Conservation (phyloP, 2,888 invertebrate species). For the Antheraea assamensis region DNA sequence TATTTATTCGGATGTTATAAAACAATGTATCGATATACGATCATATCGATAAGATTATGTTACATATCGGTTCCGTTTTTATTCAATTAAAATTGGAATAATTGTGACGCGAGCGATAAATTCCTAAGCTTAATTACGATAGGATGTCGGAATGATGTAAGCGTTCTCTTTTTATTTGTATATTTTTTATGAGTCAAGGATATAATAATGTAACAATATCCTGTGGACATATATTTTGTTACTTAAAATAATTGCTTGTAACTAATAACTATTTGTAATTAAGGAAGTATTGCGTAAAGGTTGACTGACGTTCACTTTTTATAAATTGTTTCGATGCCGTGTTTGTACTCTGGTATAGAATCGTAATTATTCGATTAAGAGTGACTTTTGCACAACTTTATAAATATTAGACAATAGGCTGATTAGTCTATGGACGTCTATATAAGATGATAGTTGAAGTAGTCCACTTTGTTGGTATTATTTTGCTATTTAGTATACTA, state of each 20-base stretch:
- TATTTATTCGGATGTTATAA: constrained; percentile 31
- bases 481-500: too few relatives aligned
- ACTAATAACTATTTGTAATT: not conserved
- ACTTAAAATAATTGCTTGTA: not conserved
- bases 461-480: too few relatives aligned
- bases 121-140: not conserved
- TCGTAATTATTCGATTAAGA: too few relatives aligned
- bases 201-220: constrained; percentile 7
- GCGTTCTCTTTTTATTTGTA: not conserved
- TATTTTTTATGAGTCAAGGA: constrained; percentile 1
- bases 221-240: not conserved
- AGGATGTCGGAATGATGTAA: constrained; percentile 14
- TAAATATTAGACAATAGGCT: too few relatives aligned
- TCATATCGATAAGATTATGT: constrained; percentile 13
- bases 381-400: too few relatives aligned
- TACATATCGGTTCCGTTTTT: constrained; percentile 16
- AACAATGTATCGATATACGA: constrained; percentile 17
- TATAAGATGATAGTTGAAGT: too few relatives aligned
- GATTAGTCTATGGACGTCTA: too few relatives aligned
- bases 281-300: not conserved
- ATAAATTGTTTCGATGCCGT: not conserved
- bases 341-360: not conserved
- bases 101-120: constrained; percentile 3
- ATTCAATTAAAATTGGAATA: constrained; percentile 19
- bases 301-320: constrained; percentile 9